A percentile compares a stretch with the other conserved stretches of the same genome.
phyloP scores from a whole-genome alignment of 2,113 vertebrate species.

The Macrotis lagotis region DNA sequence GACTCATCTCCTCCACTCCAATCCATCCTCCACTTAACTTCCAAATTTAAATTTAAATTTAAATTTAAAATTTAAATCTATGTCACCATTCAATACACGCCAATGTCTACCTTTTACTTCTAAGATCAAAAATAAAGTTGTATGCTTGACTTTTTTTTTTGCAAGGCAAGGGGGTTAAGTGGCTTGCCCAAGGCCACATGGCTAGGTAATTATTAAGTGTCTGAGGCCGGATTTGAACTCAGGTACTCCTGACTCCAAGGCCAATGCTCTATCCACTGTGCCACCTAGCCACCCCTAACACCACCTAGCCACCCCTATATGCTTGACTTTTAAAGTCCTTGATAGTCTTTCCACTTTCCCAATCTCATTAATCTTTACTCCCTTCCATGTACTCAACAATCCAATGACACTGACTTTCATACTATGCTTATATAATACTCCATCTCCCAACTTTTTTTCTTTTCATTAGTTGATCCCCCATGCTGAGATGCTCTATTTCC shows the following conservation, averaged over 20 bases:
- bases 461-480: neutral
- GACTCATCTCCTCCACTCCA: neutral
- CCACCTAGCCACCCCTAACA: no score
- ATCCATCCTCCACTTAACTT: neutral
- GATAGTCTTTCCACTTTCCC: neutral
- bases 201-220: no score
- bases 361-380: neutral
- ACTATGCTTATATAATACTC: neutral
- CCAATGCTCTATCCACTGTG: no score
- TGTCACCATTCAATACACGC: neutral
- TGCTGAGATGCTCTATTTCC: neutral
- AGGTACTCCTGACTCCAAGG: no score
- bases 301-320: no score
- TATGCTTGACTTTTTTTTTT: no score
- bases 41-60: neutral
- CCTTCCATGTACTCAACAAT: neutral
- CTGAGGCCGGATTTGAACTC: no score
- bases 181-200: no score
- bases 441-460: neutral
- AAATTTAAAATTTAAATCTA: neutral
- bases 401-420: neutral
- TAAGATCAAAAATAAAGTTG: neutral
- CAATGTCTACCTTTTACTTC: neutral
- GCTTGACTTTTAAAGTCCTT: neutral
- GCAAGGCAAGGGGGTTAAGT: no score